Conservation (phyloP, 2,113 vertebrate species). For the Python bivittatus region DNA sequence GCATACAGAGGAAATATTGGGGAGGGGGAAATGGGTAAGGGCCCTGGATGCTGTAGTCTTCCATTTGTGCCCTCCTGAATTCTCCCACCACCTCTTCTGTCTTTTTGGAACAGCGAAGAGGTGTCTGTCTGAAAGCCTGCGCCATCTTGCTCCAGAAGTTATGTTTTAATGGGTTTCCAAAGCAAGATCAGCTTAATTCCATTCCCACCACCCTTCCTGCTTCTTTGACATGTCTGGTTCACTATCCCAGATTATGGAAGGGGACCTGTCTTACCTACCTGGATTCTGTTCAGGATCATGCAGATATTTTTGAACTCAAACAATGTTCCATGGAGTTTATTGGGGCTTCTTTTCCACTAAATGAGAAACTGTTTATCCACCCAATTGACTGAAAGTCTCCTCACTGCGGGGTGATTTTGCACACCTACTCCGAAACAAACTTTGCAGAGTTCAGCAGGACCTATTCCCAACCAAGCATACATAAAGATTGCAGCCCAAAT, state of each 20-base stretch:
- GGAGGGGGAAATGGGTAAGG: background rate
- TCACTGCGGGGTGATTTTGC: background rate
- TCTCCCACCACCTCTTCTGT: background rate
- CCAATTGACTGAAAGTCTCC: background rate
- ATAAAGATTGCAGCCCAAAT: background rate
- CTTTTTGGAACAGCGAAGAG: background rate
- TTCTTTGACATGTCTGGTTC: background rate
- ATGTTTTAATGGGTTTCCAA: background rate
- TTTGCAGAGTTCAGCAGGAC: background rate
- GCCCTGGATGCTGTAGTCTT: background rate
- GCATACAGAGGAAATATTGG: background rate
- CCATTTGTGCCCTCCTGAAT: background rate
- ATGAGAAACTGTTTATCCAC: background rate
- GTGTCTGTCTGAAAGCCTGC: background rate
- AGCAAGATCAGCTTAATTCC: background rate
- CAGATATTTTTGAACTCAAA: background rate
- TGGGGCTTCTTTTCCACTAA: background rate
- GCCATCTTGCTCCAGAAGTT: background rate
- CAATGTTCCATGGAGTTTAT: background rate
- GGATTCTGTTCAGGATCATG: background rate
- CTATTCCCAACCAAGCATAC: no score
- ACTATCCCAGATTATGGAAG: background rate
- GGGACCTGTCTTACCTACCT: background rate
- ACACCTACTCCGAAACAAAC: background rate
- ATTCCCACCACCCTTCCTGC: background rate